Evolutionary conservation across 2,888 invertebrate species (phyloP).

Genomic region (Eupithecia vulgata): DNA sequence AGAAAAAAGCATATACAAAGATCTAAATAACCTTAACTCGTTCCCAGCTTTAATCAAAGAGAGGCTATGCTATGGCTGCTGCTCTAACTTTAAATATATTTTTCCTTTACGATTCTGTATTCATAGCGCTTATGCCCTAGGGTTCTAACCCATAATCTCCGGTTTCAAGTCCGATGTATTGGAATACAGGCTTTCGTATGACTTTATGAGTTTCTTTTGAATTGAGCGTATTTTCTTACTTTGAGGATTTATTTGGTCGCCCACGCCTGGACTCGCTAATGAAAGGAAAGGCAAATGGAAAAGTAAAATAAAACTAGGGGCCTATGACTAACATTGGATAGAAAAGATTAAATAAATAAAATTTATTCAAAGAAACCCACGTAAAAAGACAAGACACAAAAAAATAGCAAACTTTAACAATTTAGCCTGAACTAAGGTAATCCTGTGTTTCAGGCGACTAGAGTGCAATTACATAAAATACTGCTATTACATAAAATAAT

Average conservation of each 20-base stretch:
- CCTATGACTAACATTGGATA: too few relatives aligned
- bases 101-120: constrained; percentile 26
- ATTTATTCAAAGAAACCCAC: too few relatives aligned
- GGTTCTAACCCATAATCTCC: constrained; percentile 22
- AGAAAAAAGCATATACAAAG: neutral
- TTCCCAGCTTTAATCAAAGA: constrained; percentile 24
- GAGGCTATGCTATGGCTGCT: constrained; percentile 15
- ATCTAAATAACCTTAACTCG: neutral
- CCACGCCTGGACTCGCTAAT: neutral
- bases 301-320: too few relatives aligned
- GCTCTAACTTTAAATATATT: constrained; percentile 24
- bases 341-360: too few relatives aligned
- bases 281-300: neutral
- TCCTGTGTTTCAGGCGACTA: too few relatives aligned
- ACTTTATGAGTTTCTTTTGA: constrained; percentile 9
- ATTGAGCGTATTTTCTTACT: neutral
- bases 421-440: too few relatives aligned
- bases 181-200: constrained; percentile 8
- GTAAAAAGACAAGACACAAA: too few relatives aligned
- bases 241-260: neutral
- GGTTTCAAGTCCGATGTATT: constrained; percentile 17
- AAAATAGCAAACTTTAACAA: too few relatives aligned
- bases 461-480: too few relatives aligned
- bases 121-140: constrained; percentile 28
- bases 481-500: too few relatives aligned